Conservation (phyloP, 2,888 invertebrate species). For the Hirtodrosophila trivittata region DNA sequence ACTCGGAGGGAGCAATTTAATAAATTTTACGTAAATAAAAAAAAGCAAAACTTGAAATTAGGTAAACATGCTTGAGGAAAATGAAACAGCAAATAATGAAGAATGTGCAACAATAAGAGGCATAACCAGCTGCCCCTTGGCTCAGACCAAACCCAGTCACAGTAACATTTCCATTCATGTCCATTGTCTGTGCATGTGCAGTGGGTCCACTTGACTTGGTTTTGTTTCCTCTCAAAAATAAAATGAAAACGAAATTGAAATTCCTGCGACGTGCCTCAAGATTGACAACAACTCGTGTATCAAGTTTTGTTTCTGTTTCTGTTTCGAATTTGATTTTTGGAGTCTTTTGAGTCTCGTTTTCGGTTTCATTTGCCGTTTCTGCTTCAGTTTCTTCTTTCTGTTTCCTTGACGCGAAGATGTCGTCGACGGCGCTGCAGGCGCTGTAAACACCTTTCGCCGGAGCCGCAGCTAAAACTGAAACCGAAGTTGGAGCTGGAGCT, state of each 20-base stretch:
- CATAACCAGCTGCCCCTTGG: constrained; percentile 18
- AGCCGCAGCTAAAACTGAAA: too few relatives aligned
- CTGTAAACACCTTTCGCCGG: constrained; percentile 68
- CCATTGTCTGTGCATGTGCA: constrained; percentile 30
- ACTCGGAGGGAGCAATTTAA: constrained; percentile 42
- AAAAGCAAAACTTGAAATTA: constrained; percentile 58
- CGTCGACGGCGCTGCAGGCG: constrained; percentile 42
- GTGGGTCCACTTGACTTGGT: constrained; percentile 59
- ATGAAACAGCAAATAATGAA: too few relatives aligned
- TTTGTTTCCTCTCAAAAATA: constrained; percentile 36
- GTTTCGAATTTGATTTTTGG: constrained; percentile 17
- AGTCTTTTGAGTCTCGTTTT: constrained; percentile 17
- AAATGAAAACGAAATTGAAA: constrained; percentile 67
- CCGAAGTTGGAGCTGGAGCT: constrained; percentile 3
- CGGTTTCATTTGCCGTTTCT: constrained; percentile 17
- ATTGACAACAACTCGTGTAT: constrained; percentile 23
- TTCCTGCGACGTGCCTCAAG: constrained; percentile 62
- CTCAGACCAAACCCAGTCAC: constrained; percentile 16
- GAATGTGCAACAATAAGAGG: constrained; percentile 62
- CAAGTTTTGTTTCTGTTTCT: constrained; percentile 22
- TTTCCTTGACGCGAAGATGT: constrained; percentile 52
- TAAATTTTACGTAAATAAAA: constrained; percentile 13
- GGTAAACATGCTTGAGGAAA: too few relatives aligned
- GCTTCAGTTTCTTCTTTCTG: constrained; percentile 6
- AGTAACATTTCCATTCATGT: constrained; percentile 1